Conservation (phyloP, 1,140 invertebrate species). For the Drosophila murphyi region DNA sequence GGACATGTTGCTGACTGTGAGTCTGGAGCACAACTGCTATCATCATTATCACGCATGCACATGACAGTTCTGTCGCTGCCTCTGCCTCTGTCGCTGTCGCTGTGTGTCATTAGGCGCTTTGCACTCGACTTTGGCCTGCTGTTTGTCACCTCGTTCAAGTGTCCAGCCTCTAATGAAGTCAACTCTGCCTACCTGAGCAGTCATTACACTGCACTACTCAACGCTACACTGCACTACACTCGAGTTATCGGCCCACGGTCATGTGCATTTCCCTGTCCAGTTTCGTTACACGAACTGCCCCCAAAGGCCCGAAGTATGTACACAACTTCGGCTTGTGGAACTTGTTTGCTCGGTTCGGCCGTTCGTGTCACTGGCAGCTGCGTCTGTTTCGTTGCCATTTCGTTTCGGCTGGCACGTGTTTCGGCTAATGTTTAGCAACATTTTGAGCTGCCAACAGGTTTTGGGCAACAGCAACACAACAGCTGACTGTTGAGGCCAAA, state of each 20-base stretch:
- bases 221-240: neutral
- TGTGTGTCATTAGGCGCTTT: constrained; percentile 70
- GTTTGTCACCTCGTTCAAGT: constrained; percentile 68
- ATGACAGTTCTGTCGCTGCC: constrained; percentile 5
- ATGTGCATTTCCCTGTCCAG: constrained; percentile 29
- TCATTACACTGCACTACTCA: constrained; percentile 20
- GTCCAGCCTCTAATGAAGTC: constrained; percentile 75
- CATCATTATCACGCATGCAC: constrained; percentile 71
- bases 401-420: constrained; percentile 55
- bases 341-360: constrained; percentile 43
- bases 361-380: constrained; percentile 26
- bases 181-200: constrained; percentile 65
- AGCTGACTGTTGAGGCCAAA: constrained; percentile 9
- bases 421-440: constrained; percentile 47
- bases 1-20: constrained; percentile 59
- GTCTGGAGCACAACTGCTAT: constrained; percentile 52
- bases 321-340: constrained; percentile 52
- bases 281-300: constrained; percentile 31
- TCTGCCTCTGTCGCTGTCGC: neutral
- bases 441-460: constrained; percentile 61
- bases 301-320: constrained; percentile 1
- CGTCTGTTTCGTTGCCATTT: constrained; percentile 46
- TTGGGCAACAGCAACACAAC: constrained; percentile 31
- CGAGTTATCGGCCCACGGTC: constrained; percentile 29
- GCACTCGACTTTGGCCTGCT: constrained; percentile 47